A percentile compares a stretch with the other conserved stretches of the same genome.
phyloP scores from a whole-genome alignment of 2,888 invertebrate genomes.

The Lasioglossum oenotherae region DNA sequence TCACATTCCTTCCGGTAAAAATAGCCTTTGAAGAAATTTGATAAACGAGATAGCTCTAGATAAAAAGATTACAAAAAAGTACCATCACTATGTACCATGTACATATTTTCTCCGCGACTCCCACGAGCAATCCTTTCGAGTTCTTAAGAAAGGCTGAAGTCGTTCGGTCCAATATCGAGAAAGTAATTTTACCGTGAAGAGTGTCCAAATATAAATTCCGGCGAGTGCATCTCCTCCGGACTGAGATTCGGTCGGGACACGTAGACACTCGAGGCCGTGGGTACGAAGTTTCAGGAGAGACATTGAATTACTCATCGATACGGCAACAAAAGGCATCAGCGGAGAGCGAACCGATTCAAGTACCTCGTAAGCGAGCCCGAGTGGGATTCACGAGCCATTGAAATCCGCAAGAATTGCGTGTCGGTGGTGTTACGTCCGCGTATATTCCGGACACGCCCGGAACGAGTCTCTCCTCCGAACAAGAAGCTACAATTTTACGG shows the following conservation, averaged over 20 bases:
- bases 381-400: conserved; percentile 12
- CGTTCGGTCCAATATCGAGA: background rate
- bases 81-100: rapidly evolving
- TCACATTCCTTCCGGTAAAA: too few species aligned
- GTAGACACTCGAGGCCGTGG: background rate
- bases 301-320: conserved; percentile 15
- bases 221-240: background rate
- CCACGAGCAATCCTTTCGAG: background rate
- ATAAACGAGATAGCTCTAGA: background rate
- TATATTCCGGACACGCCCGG: conserved; percentile 20
- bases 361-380: background rate
- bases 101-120: background rate
- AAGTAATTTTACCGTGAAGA: background rate
- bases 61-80: background rate
- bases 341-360: conserved; percentile 5
- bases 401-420: conserved; percentile 12
- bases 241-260: background rate
- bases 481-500: conserved; percentile 30
- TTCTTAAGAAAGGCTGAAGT: background rate
- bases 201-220: background rate
- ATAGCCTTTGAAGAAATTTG: too few species aligned
- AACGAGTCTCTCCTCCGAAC: conserved; percentile 5
- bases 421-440: conserved; percentile 25
- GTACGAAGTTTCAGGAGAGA: background rate
- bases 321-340: background rate